Conservation (phyloP, 2,113 vertebrate genomes). For the Felis chaus region DNA sequence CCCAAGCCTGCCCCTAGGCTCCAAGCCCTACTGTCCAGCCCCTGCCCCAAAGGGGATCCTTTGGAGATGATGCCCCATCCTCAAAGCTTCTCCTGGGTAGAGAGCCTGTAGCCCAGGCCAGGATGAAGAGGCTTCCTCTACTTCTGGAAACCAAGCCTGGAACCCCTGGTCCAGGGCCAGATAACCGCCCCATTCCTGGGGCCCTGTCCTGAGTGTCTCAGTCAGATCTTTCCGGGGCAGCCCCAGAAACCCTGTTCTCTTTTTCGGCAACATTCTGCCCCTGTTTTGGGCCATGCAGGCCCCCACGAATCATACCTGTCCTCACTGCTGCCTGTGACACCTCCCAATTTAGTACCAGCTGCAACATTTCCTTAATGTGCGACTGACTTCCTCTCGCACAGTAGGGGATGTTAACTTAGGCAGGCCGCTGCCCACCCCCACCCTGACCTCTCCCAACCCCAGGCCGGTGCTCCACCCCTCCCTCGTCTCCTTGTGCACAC, state of each 20-base stretch:
- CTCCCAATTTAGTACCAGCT: slow-evolving; percentile 72
- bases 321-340: slow-evolving; percentile 67
- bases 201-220: neutral
- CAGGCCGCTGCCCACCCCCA: neutral
- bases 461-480: neutral
- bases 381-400: slow-evolving; percentile 65
- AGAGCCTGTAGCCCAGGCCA: neutral
- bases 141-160: neutral
- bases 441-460: slow-evolving; percentile 18
- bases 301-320: slow-evolving; percentile 66
- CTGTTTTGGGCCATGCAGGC: slow-evolving; percentile 58
- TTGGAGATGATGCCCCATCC: neutral
- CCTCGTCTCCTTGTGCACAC: neutral
- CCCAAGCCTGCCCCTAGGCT: neutral
- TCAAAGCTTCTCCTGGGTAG: neutral
- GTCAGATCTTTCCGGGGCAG: neutral
- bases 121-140: neutral
- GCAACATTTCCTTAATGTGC: slow-evolving; percentile 69
- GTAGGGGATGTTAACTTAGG: slow-evolving; percentile 37
- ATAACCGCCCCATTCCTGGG: neutral
- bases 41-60: neutral
- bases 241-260: slow-evolving; percentile 12
- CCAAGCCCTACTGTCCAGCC: neutral
- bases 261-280: slow-evolving; percentile 38
- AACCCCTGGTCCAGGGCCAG: neutral